Evolutionary conservation across 2,113 vertebrate genomes (phyloP).

Genomic region (Uria lomvia): DNA sequence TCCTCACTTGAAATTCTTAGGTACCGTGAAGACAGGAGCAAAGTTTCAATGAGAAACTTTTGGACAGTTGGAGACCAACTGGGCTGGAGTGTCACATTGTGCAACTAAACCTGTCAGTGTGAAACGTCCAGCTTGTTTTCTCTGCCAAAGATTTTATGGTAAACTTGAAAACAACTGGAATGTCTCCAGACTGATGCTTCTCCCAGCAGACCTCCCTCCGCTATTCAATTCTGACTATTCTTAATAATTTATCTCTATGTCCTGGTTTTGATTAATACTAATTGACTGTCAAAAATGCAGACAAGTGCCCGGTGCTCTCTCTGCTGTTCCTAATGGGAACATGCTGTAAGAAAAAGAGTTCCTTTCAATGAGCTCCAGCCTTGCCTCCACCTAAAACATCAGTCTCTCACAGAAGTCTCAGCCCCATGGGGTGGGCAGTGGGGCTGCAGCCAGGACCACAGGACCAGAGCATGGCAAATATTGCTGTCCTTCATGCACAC

Average conservation of each 20-base stretch:
- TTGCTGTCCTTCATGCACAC: not conserved
- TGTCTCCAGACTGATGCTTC: not conserved
- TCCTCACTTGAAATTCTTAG: not conserved
- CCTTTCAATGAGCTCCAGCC: not conserved
- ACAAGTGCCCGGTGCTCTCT: not conserved
- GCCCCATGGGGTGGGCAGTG: not conserved
- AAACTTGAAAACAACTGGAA: slow-evolving; percentile 45
- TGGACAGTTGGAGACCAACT: too few species aligned
- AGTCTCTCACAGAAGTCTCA: not conserved
- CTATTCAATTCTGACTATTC: not conserved
- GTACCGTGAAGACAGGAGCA: not conserved
- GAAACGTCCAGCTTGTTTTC: not conserved
- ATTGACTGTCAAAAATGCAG: slow-evolving; percentile 29
- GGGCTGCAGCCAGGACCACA: not conserved
- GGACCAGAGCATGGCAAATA: not conserved
- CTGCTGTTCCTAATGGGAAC: not conserved
- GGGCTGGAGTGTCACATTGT: not conserved
- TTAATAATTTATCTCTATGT: slow-evolving; percentile 33
- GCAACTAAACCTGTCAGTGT: not conserved
- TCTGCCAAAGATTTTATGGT: not conserved
- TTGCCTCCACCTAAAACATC: not conserved
- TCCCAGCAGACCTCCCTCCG: not conserved
- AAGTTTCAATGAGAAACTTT: not conserved
- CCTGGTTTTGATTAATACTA: slow-evolving; percentile 32
- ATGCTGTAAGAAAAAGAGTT: not conserved